Evolutionary conservation across 2,113 vertebrate species (phyloP).

Genomic region (Trichomycterus rosablanca): DNA sequence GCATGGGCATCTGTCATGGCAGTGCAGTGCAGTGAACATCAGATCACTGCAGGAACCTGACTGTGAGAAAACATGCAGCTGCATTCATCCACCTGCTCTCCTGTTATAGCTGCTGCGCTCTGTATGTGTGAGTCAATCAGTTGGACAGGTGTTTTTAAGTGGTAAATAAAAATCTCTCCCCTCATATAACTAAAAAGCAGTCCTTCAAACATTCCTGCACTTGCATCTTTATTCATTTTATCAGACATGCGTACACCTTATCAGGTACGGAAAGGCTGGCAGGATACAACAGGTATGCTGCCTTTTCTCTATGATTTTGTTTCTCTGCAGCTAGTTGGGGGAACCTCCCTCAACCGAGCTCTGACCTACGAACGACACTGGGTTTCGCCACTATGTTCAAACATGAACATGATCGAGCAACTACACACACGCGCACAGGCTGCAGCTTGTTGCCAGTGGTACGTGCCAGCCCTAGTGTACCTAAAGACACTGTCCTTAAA

Average conservation of each 20-base stretch:
- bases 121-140: slow-evolving; percentile 5
- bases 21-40: slow-evolving; percentile 37
- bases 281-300: slow-evolving; percentile 53
- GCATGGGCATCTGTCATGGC: slow-evolving; percentile 41
- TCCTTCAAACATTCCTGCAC: slow-evolving; percentile 12
- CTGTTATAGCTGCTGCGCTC: slow-evolving; percentile 5
- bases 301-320: slow-evolving; percentile 37
- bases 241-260: slow-evolving; percentile 8
- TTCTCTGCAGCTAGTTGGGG: slow-evolving; percentile 1
- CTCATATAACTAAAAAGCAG: slow-evolving; percentile 10
- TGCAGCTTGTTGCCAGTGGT: slow-evolving; percentile 42
- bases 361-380: slow-evolving; percentile 30
- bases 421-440: slow-evolving; percentile 51
- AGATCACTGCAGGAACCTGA: slow-evolving; percentile 1
- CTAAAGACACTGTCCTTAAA: slow-evolving; percentile 6
- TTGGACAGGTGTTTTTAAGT: neutral
- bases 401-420: slow-evolving; percentile 45
- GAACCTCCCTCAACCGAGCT: slow-evolving; percentile 25
- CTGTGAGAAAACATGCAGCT: slow-evolving; percentile 36
- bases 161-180: slow-evolving; percentile 13
- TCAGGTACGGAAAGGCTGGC: slow-evolving; percentile 8
- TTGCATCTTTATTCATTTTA: neutral
- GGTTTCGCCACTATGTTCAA: slow-evolving; percentile 23
- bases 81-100: slow-evolving; percentile 30
- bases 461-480: slow-evolving; percentile 36